phyloP scores from a whole-genome alignment of 2,113 vertebrate species.

The Sterrhoptilus dennistouni region DNA sequence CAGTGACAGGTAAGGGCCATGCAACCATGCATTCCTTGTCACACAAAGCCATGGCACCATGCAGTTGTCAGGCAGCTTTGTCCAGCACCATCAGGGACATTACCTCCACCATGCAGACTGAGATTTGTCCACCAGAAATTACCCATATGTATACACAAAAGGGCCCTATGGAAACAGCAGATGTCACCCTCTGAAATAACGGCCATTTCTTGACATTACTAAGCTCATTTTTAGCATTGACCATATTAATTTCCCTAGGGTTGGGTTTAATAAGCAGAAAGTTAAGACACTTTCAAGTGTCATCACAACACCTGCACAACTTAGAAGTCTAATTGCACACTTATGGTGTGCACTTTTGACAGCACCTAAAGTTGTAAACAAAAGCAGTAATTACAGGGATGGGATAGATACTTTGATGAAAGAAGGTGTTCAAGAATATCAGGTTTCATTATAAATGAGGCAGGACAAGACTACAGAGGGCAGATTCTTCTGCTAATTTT shows the following conservation, averaged over 20 bases:
- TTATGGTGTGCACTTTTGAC: neutral
- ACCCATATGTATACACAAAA: neutral
- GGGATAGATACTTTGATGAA: neutral
- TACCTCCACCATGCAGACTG: neutral
- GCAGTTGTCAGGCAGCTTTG: neutral
- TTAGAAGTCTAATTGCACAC: neutral
- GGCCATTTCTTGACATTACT: neutral
- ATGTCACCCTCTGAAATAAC: neutral
- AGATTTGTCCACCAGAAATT: neutral
- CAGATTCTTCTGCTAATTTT: neutral
- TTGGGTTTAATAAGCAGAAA: neutral
- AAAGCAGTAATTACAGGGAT: neutral
- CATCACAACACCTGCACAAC: neutral
- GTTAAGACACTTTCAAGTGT: neutral
- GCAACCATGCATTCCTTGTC: fast-evolving
- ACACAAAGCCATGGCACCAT: fast-evolving
- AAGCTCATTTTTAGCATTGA: neutral
- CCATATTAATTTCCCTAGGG: neutral
- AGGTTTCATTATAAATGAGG: neutral
- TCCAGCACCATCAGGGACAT: no score
- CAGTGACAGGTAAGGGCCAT: neutral
- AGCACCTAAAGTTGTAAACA: neutral
- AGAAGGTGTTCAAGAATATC: neutral
- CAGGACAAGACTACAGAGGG: neutral
- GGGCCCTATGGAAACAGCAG: neutral